phyloP scores from a whole-genome alignment of 2,797 vertebrate genomes.

The Pipistrellus pygmaeus region DNA sequence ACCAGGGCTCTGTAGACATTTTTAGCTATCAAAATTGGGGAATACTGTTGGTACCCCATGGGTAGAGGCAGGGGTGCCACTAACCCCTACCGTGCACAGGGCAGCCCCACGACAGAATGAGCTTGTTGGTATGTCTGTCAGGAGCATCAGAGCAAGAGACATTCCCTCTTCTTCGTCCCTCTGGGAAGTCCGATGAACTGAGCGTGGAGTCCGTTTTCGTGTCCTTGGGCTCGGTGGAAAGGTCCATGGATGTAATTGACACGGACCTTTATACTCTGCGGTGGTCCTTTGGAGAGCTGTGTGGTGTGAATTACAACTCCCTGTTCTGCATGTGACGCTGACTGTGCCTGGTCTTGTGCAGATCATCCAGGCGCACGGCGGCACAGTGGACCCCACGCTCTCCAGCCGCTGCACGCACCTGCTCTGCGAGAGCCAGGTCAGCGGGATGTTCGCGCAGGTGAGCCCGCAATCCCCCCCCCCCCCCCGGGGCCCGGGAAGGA shows the following conservation, averaged over 20 bases:
- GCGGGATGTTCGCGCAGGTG: conserved; percentile 97
- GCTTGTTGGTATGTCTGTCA: not conserved
- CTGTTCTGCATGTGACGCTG: not conserved
- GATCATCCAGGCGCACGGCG: conserved; percentile 97
- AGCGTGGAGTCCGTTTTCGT: rapidly evolving
- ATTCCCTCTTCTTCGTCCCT: rapidly evolving
- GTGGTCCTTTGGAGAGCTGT: no score
- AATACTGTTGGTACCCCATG: rapidly evolving
- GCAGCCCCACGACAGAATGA: rapidly evolving
- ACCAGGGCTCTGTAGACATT: no score
- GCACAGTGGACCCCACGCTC: conserved; percentile 93
- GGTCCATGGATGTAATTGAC: rapidly evolving
- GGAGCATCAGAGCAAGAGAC: rapidly evolving
- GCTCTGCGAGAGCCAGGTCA: conserved; percentile 99
- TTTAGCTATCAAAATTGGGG: rapidly evolving
- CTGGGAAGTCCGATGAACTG: not conserved
- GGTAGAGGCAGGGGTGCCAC: not conserved
- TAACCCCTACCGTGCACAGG: rapidly evolving
- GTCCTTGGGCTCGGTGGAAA: not conserved
- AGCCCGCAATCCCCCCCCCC: conserved; percentile 41
- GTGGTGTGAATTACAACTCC: no score
- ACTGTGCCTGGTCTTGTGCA: conserved; percentile 80
- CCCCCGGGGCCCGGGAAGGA: not conserved
- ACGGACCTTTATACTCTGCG: rapidly evolving
- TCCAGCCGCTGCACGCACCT: conserved; percentile 96